Evolutionary conservation across 1,140 invertebrate species (phyloP).

Genomic region (Schlechtendalia chinensis): DNA sequence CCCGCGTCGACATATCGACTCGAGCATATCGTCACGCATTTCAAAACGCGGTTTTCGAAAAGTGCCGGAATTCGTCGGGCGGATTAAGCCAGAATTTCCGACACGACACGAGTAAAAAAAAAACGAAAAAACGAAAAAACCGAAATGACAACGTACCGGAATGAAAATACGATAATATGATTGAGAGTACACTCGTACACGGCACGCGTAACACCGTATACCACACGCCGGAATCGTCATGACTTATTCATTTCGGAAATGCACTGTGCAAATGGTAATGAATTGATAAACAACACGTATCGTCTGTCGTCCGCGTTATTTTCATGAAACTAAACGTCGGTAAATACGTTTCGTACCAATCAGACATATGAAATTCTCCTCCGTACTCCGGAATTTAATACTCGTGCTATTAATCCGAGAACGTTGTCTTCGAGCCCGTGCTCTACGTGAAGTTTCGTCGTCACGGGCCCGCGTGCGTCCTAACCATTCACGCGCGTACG

Average conservation of each 20-base stretch:
- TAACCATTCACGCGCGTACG: too few species aligned
- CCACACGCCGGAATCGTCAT: neutral
- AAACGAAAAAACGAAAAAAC: neutral
- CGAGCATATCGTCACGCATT: too few species aligned
- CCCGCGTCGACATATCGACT: too few species aligned
- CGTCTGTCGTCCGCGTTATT: neutral
- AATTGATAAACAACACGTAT: constrained; percentile 16
- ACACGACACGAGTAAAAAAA: neutral
- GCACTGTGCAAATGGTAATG: neutral
- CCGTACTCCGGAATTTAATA: neutral
- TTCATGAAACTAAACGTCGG: too few species aligned
- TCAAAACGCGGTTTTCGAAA: too few species aligned
- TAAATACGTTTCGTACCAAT: too few species aligned
- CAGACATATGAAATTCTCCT: neutral
- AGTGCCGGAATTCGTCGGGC: too few species aligned
- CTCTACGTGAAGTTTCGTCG: too few species aligned
- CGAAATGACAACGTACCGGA: neutral
- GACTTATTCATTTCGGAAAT: constrained; percentile 10
- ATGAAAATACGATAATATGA: neutral
- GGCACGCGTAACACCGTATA: too few species aligned
- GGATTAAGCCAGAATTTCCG: too few species aligned
- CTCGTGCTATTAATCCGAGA: neutral
- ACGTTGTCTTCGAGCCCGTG: neutral
- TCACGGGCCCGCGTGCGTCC: too few species aligned
- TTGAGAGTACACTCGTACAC: neutral